Base-by-base conservation (phyloP, 2,888 invertebrate species). In the Trissolcus japonicus region DNA sequence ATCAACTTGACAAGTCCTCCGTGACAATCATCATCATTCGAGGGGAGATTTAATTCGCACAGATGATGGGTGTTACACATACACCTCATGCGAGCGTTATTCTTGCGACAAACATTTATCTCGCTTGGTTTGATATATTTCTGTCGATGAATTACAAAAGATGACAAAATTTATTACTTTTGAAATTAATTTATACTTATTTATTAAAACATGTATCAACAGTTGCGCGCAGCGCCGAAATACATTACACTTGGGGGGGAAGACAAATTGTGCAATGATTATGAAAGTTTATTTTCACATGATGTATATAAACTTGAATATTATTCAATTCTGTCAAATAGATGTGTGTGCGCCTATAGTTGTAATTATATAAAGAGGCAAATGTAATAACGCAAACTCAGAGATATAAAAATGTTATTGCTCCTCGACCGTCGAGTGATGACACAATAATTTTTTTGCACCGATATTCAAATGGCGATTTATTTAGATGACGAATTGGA, bases 1-100 rank as follows among this genome's bases (percentile, higher is more conserved):
- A 82, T 87, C 84, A 86, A 87, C 82, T 84, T 83, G 79, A 76
- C 35, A 35, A 35, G 63, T 84, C 83, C 86, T 85, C 86, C 86
- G 86, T 85, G 84, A 81, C 46, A 14, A 46, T 14, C 0, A n/a
- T 14, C 0, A n/a, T 1, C 46, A 46, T 43, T 14, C 43, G 14
- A 46, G 46, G 35, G 35, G 35, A 35, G 35, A 35, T 35, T 35
- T 11, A 35, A 35, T 35, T 35, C 35, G 11, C 9, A 35, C 35
- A 11, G 11, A 6, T 35, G 9, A 9, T 11, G 9, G 35, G 7
- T 35, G 35, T 35, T 35, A 35, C 35, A 11, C 7, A 9, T 35
- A 35, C 35, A 11, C 7, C 9, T 6, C 9, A 35, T 35, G 7
- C 1, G 9, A 35, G 9, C 55, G n/a, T n/a, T n/a, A 55, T 55